phyloP scores from a whole-genome alignment of 2,888 invertebrate genomes.

The Iphiclides podalirius region DNA sequence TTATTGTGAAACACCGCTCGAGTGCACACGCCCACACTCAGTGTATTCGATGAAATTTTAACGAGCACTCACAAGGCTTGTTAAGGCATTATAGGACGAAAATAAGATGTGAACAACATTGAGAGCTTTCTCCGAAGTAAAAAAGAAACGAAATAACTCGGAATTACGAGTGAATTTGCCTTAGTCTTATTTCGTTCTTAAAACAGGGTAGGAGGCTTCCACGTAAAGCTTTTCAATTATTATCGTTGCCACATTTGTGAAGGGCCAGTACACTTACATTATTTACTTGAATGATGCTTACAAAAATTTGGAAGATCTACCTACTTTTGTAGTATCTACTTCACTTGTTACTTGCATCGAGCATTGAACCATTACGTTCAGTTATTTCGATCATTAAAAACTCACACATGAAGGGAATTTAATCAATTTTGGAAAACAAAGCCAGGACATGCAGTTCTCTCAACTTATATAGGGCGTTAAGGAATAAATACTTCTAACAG shows the following conservation, averaged over 20 bases:
- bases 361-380: too few relatives aligned
- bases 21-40: slow-evolving; percentile 4
- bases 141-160: not conserved
- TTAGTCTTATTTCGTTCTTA: not conserved
- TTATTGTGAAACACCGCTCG: not conserved
- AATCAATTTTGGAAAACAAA: too few relatives aligned
- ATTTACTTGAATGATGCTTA: too few relatives aligned
- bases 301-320: too few relatives aligned
- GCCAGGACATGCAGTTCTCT: not conserved
- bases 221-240: too few relatives aligned
- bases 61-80: slow-evolving; percentile 11
- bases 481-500: not conserved
- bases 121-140: slow-evolving; percentile 8
- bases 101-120: slow-evolving; percentile 17
- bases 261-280: too few relatives aligned
- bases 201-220: not conserved
- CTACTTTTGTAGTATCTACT: too few relatives aligned
- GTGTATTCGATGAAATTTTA: slow-evolving; percentile 14
- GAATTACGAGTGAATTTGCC: not conserved
- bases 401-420: too few relatives aligned
- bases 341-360: too few relatives aligned
- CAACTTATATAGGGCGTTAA: not conserved
- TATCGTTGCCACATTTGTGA: too few relatives aligned
- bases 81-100: slow-evolving; percentile 5
- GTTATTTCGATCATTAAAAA: too few relatives aligned